Conservation (phyloP, 2,797 vertebrate species). For the Poecile montanus region DNA sequence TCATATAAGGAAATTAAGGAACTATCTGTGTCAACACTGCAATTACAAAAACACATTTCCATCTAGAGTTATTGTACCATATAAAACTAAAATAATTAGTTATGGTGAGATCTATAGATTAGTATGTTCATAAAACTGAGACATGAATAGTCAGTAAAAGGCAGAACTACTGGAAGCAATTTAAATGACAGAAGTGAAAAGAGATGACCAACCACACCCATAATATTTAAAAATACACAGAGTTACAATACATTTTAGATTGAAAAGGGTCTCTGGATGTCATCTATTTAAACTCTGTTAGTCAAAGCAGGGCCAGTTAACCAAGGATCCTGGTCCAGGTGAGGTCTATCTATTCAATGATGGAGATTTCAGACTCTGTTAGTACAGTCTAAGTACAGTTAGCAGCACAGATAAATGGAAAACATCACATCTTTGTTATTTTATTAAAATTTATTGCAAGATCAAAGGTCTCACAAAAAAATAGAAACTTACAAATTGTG, state of each 20-base stretch:
- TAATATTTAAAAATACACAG: not conserved
- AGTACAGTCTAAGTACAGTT: not conserved
- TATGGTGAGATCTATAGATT: not conserved
- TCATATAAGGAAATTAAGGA: not conserved
- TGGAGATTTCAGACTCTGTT: not conserved
- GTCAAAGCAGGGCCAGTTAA: not conserved
- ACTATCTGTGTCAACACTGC: not conserved
- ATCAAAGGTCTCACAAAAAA: conserved; percentile 75
- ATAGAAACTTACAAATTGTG: conserved; percentile 77
- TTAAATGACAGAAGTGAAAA: not conserved
- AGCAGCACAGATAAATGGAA: conserved; percentile 20
- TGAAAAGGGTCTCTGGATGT: not conserved
- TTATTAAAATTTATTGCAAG: conserved; percentile 77
- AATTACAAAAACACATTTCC: not conserved
- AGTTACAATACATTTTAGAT: not conserved
- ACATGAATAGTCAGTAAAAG: not conserved
- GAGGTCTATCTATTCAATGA: not conserved
- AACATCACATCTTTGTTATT: conserved; percentile 48
- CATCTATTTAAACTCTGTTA: not conserved
- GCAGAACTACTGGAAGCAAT: not conserved
- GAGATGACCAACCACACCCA: not conserved
- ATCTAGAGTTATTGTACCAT: not conserved
- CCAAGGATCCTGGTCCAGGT: not conserved
- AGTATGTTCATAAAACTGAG: not conserved
- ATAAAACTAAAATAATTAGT: not conserved